A percentile compares a stretch with the other conserved stretches of the same genome.
phyloP scores from a whole-genome alignment of 1,140 invertebrate species.

The Nephotettix cincticeps region DNA sequence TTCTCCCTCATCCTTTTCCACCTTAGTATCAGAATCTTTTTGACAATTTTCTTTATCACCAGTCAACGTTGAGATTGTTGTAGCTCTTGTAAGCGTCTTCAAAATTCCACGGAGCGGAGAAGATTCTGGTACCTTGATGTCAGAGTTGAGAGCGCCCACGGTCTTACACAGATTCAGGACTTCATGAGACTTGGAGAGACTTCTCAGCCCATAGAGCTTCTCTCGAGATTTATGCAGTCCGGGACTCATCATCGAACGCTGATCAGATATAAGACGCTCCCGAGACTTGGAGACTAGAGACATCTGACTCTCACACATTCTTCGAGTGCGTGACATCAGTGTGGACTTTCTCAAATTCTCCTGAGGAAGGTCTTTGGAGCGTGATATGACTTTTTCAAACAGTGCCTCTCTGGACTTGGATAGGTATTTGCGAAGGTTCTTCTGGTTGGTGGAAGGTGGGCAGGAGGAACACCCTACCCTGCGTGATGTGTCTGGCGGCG shows the following conservation, averaged over 20 bases:
- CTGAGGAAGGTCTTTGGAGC: slow-evolving; percentile 34
- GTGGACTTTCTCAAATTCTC: slow-evolving; percentile 50
- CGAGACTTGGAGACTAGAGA: slow-evolving; percentile 53
- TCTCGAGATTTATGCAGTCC: slow-evolving; percentile 50
- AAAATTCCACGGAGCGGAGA: slow-evolving; percentile 23
- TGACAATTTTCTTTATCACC: slow-evolving; percentile 5
- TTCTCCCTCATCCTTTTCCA: too few relatives aligned
- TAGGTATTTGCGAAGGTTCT: slow-evolving; percentile 50
- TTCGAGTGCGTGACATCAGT: slow-evolving; percentile 48
- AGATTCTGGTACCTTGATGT: neutral
- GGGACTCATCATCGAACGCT: slow-evolving; percentile 31
- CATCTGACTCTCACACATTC: slow-evolving; percentile 55
- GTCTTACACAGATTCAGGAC: slow-evolving; percentile 46
- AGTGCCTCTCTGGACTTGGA: slow-evolving; percentile 60
- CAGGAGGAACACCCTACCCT: slow-evolving; percentile 48
- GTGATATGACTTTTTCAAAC: slow-evolving; percentile 55
- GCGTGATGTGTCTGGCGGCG: slow-evolving; percentile 54
- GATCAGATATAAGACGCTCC: slow-evolving; percentile 47
- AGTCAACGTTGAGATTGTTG: slow-evolving; percentile 5
- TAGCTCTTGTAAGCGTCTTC: slow-evolving; percentile 29
- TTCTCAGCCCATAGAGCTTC: slow-evolving; percentile 54
- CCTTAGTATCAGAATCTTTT: too few relatives aligned
- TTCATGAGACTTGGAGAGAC: slow-evolving; percentile 57
- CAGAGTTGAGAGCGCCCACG: neutral
- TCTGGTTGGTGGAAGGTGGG: slow-evolving; percentile 32